phyloP scores from a whole-genome alignment of 2,113 vertebrate species.

The Conger conger region DNA sequence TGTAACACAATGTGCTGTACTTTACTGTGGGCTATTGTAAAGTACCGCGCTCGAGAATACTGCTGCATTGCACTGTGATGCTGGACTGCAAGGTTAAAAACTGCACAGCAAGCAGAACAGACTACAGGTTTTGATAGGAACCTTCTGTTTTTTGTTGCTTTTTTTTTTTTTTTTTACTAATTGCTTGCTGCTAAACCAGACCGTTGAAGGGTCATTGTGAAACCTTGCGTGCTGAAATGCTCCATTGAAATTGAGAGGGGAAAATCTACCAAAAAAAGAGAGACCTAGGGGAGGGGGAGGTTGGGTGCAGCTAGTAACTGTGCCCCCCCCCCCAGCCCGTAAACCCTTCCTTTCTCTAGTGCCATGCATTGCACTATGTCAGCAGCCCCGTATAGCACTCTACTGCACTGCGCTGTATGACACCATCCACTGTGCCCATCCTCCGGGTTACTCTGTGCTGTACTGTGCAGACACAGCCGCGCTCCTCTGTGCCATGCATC shows the following conservation, averaged over 20 bases:
- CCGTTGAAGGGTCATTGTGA: neutral
- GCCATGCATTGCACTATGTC: neutral
- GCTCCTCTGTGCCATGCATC: neutral
- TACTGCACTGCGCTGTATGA: neutral
- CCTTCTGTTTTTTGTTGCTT: slow-evolving; percentile 4
- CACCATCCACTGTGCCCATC: neutral
- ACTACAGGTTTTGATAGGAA: slow-evolving; percentile 28
- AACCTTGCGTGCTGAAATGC: neutral
- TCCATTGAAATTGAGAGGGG: neutral
- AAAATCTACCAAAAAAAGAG: neutral
- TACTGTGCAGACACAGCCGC: neutral
- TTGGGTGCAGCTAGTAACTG: neutral
- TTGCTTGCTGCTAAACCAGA: slow-evolving; percentile 15
- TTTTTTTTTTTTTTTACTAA: slow-evolving; percentile 7
- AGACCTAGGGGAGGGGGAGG: neutral
- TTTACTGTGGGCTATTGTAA: slow-evolving; percentile 19
- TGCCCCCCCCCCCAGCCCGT: neutral
- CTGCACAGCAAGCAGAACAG: slow-evolving; percentile 28
- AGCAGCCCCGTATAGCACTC: neutral
- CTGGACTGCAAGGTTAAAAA: slow-evolving; percentile 4
- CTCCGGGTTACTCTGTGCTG: slow-evolving; percentile 7
- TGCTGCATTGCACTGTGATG: neutral
- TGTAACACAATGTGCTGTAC: slow-evolving; percentile 19
- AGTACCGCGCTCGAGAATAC: slow-evolving; percentile 7
- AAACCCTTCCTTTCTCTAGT: slow-evolving; percentile 7